Base-by-base conservation (phyloP, 2,888 invertebrate genomes). In the Dasysyrphus albostriatus region DNA sequence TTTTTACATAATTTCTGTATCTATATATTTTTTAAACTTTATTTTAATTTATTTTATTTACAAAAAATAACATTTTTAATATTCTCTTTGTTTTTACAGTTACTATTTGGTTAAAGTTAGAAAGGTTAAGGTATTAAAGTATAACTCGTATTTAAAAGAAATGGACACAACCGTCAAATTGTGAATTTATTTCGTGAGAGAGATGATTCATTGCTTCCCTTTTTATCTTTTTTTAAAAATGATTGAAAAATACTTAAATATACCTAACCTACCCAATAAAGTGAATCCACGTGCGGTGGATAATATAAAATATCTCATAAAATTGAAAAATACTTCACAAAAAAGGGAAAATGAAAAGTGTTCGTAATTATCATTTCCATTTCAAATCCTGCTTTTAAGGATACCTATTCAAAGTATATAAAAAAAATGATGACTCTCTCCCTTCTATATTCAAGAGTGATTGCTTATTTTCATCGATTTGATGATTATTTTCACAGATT, bases 1-100 rank as follows among this genome's bases (percentile, higher is more conserved):
- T 81, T 81, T 81, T 77, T 81, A 76, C 67, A 77, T 56, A 56
- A 44, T 6, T 37, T 32, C 49, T 47, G 32, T 19, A 16, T 77
- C 39, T 49, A 16, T 24, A 3, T 7, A 14, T 51, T 12, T 54
- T 12, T 47, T n/a, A n/a, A n/a, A n/a, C n/a, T 74, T 78, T 44
- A 32, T 58, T 58, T 34, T 19, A 19, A 9, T 42, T 42, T 14
- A 54, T 54, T 29, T 44, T 84, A 84, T 84, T 70, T 84, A 84
- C 83, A 84, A 44, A 39, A 78, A 74, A 77, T 16, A 7, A 3
- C 12, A 34, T 47, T 6, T 51, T 51, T 69, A 32, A 54, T 54
- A 39, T 51, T 7, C 14, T 39, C 9, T 6, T 39, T 29, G 4
- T 54, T 37, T 39, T 24, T 24, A 24, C 24, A 24, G n/a, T 49